Percentiles rank a stretch among this genome's conserved stretches.
Conservation (phyloP, 2,888 invertebrate species). For the Nomada fabriciana region DNA sequence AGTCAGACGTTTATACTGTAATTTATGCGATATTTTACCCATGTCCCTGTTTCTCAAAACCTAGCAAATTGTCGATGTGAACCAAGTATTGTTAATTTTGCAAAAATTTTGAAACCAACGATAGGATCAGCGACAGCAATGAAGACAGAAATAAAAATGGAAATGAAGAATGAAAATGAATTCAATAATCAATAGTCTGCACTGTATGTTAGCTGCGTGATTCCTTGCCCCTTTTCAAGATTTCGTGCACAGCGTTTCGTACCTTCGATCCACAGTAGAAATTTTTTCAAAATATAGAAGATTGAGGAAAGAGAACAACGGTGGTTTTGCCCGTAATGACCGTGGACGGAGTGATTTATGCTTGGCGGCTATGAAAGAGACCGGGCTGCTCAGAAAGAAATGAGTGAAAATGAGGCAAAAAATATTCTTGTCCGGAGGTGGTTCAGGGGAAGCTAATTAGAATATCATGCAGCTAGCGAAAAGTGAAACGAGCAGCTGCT, state of each 20-base stretch:
- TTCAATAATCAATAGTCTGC: no score
- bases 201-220: background rate
- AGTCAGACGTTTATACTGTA: no score
- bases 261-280: constrained; percentile 46
- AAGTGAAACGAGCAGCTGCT: constrained; percentile 26
- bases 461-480: constrained; percentile 50
- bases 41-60: no score
- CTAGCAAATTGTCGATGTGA: no score
- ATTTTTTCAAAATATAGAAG: constrained; percentile 47
- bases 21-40: no score
- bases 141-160: background rate
- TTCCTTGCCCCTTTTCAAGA: background rate
- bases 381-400: constrained; percentile 28
- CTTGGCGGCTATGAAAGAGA: constrained; percentile 35
- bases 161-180: background rate
- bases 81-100: no score
- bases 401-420: constrained; percentile 15
- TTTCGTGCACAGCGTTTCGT: constrained; percentile 37
- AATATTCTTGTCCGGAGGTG: constrained; percentile 48
- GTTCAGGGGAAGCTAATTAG: constrained; percentile 58
- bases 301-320: constrained; percentile 54
- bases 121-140: no score
- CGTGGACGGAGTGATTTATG: constrained; percentile 57
- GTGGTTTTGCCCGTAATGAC: constrained; percentile 58
- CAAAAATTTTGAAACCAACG: no score